phyloP scores from a whole-genome alignment of 2,888 invertebrate species.

The Dexiosoma caninum region DNA sequence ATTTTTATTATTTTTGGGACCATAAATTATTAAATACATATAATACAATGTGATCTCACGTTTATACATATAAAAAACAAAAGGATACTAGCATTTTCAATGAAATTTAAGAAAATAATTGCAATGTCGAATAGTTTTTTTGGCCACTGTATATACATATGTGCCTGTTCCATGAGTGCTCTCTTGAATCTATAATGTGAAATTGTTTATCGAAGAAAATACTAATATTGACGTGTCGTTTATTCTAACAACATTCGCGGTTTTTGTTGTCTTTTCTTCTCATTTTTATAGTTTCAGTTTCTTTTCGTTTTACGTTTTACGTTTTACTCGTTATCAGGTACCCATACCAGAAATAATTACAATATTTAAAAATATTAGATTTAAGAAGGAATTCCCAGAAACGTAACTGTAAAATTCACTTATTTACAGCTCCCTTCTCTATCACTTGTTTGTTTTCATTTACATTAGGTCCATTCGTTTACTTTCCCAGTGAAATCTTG shows the following conservation, averaged over 20 bases:
- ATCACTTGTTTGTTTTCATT: neutral
- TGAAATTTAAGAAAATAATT: no score
- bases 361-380: neutral
- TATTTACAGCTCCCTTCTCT: neutral
- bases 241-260: neutral
- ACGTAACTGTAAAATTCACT: constrained; percentile 25
- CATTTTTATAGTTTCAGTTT: neutral
- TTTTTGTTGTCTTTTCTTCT: neutral
- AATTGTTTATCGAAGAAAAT: neutral
- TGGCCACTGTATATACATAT: no score
- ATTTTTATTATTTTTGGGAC: no score
- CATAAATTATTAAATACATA: no score
- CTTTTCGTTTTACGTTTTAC: neutral
- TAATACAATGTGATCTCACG: no score
- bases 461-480: no score
- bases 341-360: neutral
- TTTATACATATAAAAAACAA: no score
- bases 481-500: no score
- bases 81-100: no score
- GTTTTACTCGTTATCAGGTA: constrained; percentile 3
- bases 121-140: no score
- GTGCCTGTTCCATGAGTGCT: no score
- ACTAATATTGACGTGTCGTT: constrained; percentile 3
- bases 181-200: constrained; percentile 14
- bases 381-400: constrained; percentile 44